Percentiles rank a stretch among this genome's conserved stretches.
Conservation (phyloP, 2,113 vertebrate species). For the Actinemys pallida region DNA sequence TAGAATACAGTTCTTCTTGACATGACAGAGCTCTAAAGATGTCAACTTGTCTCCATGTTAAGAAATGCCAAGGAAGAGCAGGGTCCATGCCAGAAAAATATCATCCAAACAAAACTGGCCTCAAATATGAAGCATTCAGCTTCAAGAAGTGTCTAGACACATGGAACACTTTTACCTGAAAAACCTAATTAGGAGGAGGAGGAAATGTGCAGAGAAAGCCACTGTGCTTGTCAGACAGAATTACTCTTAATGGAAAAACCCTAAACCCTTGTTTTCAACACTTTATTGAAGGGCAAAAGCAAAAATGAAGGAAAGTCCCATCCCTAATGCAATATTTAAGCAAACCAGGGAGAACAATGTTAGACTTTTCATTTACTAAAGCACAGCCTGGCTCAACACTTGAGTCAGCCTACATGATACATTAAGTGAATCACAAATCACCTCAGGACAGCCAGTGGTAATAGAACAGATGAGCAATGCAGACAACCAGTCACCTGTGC, state of each 20-base stretch:
- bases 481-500: not conserved
- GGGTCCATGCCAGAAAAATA: too few species aligned
- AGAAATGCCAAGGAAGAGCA: not conserved
- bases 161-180: not conserved
- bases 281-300: conserved; percentile 9
- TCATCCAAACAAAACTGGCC: not conserved
- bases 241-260: conserved; percentile 32
- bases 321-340: conserved; percentile 50
- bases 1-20: not conserved
- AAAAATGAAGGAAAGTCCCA: conserved; percentile 16
- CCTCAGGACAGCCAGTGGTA: conserved; percentile 9
- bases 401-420: conserved; percentile 3
- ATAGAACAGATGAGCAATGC: not conserved
- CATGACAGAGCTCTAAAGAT: not conserved
- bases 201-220: not conserved
- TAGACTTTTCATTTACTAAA: conserved; percentile 59
- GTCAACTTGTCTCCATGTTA: not conserved
- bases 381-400: conserved; percentile 27
- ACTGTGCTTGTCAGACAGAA: not conserved
- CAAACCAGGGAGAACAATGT: conserved; percentile 33
- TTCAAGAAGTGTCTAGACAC: not conserved
- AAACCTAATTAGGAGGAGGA: conserved; percentile 18
- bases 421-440: conserved; percentile 32
- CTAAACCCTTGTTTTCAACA: conserved; percentile 22
- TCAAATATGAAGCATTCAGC: not conserved